Percentiles rank a stretch among this genome's conserved stretches.
Conservation (phyloP, 2,797 vertebrate species). For the Sebastes aleutianus region DNA sequence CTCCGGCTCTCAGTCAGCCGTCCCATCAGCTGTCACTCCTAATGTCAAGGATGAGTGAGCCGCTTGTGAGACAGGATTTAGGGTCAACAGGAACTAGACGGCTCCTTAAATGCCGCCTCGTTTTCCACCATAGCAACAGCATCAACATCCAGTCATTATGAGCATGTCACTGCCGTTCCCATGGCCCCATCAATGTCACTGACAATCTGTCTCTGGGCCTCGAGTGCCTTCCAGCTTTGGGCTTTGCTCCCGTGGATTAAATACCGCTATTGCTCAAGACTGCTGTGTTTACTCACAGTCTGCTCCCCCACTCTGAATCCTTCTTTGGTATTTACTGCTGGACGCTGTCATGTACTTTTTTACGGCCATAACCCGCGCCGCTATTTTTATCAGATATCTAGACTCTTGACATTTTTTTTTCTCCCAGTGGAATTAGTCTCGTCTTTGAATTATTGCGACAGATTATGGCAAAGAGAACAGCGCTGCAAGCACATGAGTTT, state of each 20-base stretch:
- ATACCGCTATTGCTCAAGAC: conserved; percentile 26
- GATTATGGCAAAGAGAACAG: background rate
- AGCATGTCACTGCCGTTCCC: conserved; percentile 55
- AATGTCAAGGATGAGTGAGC: conserved; percentile 27
- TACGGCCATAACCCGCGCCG: conserved; percentile 6
- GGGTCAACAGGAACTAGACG: conserved; percentile 9
- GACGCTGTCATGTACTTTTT: conserved; percentile 38
- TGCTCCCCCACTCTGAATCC: conserved; percentile 44
- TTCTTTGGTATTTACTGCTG: conserved; percentile 48
- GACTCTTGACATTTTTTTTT: background rate
- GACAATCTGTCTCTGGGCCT: conserved; percentile 24
- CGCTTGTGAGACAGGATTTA: conserved; percentile 14
- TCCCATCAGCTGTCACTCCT: conserved; percentile 26
- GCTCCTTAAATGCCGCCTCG: background rate
- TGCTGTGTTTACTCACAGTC: conserved; percentile 66
- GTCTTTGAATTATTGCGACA: conserved; percentile 15
- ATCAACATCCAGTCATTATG: conserved; percentile 31
- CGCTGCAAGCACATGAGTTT: background rate
- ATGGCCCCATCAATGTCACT: conserved; percentile 57
- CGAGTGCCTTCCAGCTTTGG: conserved; percentile 30
- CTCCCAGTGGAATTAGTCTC: background rate
- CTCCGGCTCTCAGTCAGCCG: background rate
- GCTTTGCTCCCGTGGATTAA: conserved; percentile 32
- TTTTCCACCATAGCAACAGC: conserved; percentile 40
- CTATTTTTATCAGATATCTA: conserved; percentile 26